Conservation (phyloP, 2,888 invertebrate genomes). For the Cloeon dipterum region DNA sequence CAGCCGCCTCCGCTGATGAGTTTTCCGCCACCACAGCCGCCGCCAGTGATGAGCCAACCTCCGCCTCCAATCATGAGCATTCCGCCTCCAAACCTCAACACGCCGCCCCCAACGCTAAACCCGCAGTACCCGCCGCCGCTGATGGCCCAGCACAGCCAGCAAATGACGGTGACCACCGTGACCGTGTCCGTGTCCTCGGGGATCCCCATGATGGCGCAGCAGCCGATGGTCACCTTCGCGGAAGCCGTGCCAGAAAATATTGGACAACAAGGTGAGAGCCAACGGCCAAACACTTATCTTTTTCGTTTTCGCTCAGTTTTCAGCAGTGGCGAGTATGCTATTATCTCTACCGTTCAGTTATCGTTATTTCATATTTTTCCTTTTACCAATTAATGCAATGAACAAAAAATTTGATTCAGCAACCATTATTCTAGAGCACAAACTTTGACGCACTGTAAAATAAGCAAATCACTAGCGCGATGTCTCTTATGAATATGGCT, state of each 20-base stretch:
- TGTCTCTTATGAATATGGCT: no score
- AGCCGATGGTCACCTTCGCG: constrained; percentile 2
- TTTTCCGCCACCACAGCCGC: constrained; percentile 12
- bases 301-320: no score
- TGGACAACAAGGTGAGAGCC: constrained; percentile 1
- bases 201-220: no score
- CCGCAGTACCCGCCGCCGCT: constrained; percentile 13
- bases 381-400: no score
- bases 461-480: no score
- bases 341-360: no score
- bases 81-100: constrained; percentile 9
- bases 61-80: constrained; percentile 13
- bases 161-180: constrained; percentile 16
- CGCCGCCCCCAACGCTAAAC: constrained; percentile 4
- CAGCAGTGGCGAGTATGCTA: no score
- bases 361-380: no score
- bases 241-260: constrained; percentile 2
- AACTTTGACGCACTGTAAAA: no score
- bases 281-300: constrained; percentile 1
- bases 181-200: constrained; percentile 21
- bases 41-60: constrained; percentile 13
- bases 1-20: constrained; percentile 15
- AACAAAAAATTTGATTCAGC: no score
- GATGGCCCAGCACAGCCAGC: constrained; percentile 12
- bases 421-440: no score